phyloP scores from a whole-genome alignment of 2,113 vertebrate genomes.

The Hystrix brachyura region DNA sequence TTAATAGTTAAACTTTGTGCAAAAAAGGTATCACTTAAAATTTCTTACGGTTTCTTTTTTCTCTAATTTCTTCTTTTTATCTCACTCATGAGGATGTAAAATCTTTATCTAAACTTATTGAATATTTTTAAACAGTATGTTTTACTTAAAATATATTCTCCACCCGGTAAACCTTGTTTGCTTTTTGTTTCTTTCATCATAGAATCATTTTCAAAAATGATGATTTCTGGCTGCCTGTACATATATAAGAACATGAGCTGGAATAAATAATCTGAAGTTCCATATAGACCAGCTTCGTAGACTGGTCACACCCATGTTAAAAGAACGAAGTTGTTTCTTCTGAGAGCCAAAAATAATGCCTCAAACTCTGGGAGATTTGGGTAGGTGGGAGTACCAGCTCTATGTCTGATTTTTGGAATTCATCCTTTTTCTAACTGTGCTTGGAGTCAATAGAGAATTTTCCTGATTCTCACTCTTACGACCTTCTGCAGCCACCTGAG shows the following conservation, averaged over 20 bases:
- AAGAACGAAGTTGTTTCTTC: background rate
- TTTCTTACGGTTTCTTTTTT: background rate
- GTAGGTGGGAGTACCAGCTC: background rate
- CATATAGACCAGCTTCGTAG: background rate
- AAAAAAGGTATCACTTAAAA: background rate
- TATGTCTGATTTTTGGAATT: background rate
- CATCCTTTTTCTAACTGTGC: no score
- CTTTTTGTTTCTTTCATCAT: background rate
- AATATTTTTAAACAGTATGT: background rate
- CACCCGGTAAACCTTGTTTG: background rate
- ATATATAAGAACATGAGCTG: background rate
- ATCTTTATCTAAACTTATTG: background rate
- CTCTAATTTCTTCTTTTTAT: background rate
- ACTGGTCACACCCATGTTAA: background rate
- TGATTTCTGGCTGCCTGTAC: background rate
- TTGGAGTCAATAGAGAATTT: background rate
- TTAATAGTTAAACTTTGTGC: background rate
- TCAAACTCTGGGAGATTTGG: background rate
- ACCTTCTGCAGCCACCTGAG: accelerated
- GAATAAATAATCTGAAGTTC: background rate
- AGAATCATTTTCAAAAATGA: background rate
- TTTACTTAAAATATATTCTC: background rate
- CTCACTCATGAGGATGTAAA: background rate
- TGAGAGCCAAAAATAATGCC: no score
- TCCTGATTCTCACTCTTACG: background rate